These are phyloP conservation scores for Exephanes ischioxanthus DNA, from an alignment of 2,888 invertebrate species.

Conservation along the genomic window DNA sequence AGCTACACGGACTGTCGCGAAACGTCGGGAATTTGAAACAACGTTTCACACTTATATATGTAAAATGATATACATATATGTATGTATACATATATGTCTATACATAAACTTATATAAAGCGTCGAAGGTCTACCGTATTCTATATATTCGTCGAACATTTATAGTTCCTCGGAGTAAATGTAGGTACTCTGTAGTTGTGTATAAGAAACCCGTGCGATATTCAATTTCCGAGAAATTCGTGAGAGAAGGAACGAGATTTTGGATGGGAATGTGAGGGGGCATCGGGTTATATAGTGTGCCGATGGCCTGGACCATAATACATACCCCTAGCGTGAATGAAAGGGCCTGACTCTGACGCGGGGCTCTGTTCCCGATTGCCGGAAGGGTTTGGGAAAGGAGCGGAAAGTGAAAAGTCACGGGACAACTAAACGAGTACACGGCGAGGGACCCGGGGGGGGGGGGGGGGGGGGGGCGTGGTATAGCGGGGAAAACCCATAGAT, in stretches of 20 bases:
- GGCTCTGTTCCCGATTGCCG: conserved; percentile 71
- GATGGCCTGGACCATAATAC: conserved; percentile 73
- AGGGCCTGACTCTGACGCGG: conserved; percentile 72
- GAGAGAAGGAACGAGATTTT: conserved; percentile 46
- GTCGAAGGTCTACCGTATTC: conserved; percentile 24
- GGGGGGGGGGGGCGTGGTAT: not conserved
- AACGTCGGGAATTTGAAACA: conserved; percentile 64
- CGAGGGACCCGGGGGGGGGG: conserved; percentile 32
- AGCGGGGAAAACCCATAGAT: conserved; percentile 43
- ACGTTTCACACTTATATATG: conserved; percentile 37
- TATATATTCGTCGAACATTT: not conserved
- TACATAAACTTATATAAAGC: not conserved
- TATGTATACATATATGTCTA: not conserved
- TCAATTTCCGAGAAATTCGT: conserved; percentile 36
- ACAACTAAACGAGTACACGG: conserved; percentile 56
- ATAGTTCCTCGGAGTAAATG: conserved; percentile 3
- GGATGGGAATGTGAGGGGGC: not conserved
- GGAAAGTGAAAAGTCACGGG: conserved; percentile 70
- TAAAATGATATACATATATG: not conserved
- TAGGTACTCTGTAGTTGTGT: conserved; percentile 1
- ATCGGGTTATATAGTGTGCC: conserved; percentile 64
- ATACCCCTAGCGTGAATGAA: conserved; percentile 67
- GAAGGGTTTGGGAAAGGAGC: conserved; percentile 72
- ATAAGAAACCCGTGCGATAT: conserved; percentile 45
- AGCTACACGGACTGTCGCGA: conserved; percentile 53